Percentiles rank a stretch among this genome's conserved stretches.
Conservation (phyloP, 2,888 invertebrate species). For the Pantelozetes paolii region DNA sequence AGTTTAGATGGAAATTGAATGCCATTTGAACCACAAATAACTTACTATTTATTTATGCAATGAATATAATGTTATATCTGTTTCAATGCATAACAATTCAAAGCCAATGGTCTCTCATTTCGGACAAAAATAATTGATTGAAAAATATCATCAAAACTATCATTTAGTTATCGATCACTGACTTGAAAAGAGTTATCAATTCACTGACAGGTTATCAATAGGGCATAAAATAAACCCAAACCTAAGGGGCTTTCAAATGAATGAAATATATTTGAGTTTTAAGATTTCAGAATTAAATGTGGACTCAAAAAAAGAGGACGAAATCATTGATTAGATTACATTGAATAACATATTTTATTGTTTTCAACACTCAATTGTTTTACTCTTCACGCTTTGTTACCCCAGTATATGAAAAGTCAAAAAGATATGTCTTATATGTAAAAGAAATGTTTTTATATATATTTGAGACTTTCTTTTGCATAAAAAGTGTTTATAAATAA, state of each 20-base stretch:
- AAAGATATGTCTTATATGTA: not conserved
- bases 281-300: not conserved
- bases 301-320: not conserved
- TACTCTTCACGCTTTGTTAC: conserved; percentile 16
- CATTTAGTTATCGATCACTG: too few relatives aligned
- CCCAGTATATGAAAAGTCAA: not conserved
- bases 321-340: not conserved
- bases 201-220: too few relatives aligned
- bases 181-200: too few relatives aligned
- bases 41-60: not conserved
- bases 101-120: too few relatives aligned
- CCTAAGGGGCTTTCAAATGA: too few relatives aligned
- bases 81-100: not conserved
- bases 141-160: too few relatives aligned
- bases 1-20: not conserved
- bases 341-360: not conserved
- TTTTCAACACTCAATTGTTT: not conserved
- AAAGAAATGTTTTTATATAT: not conserved
- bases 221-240: too few relatives aligned
- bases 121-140: too few relatives aligned
- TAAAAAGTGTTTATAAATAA: conserved; percentile 14
- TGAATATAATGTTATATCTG: not conserved
- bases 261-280: too few relatives aligned
- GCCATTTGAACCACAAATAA: not conserved
- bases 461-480: not conserved